These are phyloP conservation scores for Carassius gibelio DNA, from an alignment of 2,113 vertebrate species.

Conservation along the genomic window DNA sequence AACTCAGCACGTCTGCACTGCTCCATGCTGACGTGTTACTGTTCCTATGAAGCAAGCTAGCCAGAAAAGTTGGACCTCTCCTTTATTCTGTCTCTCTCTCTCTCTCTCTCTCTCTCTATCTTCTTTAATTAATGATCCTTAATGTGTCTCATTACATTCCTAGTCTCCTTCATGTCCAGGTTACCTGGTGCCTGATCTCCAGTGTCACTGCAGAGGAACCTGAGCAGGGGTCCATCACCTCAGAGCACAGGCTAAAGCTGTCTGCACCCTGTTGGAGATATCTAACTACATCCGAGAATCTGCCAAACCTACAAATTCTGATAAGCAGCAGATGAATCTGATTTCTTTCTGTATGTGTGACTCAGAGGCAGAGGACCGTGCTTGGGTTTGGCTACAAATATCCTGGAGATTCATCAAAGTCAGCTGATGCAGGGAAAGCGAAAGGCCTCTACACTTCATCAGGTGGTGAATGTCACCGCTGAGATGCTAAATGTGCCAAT, in stretches of 20 bases:
- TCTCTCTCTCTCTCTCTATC: constrained; percentile 5
- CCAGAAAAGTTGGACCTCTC: constrained; percentile 2
- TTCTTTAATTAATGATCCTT: constrained; percentile 57
- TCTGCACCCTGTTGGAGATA: not conserved
- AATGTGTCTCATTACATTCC: constrained; percentile 52
- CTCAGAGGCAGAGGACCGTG: constrained; percentile 9
- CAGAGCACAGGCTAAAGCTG: constrained; percentile 15
- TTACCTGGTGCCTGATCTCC: constrained; percentile 18
- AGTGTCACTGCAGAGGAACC: constrained; percentile 25
- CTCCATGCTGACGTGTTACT: not conserved
- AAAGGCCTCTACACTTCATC: constrained; percentile 26
- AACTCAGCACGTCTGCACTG: constrained; percentile 17
- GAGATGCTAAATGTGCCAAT: constrained; percentile 1
- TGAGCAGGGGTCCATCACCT: constrained; percentile 28
- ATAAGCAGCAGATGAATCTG: constrained; percentile 43
- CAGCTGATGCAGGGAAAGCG: constrained; percentile 12
- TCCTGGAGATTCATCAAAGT: constrained; percentile 34
- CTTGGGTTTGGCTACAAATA: constrained; percentile 2
- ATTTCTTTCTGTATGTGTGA: constrained; percentile 38
- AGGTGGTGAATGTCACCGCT: not conserved
- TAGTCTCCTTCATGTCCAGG: constrained; percentile 24
- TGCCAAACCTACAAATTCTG: constrained; percentile 15
- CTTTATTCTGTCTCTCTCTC: constrained; percentile 1
- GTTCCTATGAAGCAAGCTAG: not conserved
- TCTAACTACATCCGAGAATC: constrained; percentile 25